Percentiles rank a stretch among this genome's conserved stretches.
Conservation (phyloP, 2,888 invertebrate species). For the Drosophila merina region DNA sequence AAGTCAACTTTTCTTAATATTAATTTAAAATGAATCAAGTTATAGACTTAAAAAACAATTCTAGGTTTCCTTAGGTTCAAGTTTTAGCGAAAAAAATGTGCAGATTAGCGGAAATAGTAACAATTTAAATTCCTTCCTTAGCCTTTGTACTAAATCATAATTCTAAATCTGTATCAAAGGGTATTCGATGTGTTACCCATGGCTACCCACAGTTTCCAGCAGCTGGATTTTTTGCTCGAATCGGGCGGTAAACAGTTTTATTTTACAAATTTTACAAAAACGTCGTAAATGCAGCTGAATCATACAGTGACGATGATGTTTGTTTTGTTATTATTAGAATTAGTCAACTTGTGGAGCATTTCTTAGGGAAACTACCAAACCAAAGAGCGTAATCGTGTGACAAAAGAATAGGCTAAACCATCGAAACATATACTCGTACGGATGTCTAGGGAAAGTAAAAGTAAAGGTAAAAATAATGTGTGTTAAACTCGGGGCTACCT, state of each 20-base stretch:
- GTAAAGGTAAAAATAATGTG: neutral
- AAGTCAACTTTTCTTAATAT: neutral
- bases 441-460: neutral
- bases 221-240: slow-evolving; percentile 40
- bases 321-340: slow-evolving; percentile 49
- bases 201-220: slow-evolving; percentile 13
- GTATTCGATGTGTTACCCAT: slow-evolving; percentile 4
- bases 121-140: neutral
- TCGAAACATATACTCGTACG: neutral
- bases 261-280: slow-evolving; percentile 62
- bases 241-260: slow-evolving; percentile 57
- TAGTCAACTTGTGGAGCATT: slow-evolving; percentile 57
- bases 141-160: slow-evolving; percentile 1
- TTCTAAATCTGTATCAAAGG: neutral
- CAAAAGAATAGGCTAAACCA: neutral
- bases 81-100: neutral
- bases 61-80: neutral
- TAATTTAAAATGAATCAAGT: neutral
- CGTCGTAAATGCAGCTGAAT: slow-evolving; percentile 69
- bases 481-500: slow-evolving; percentile 20
- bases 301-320: slow-evolving; percentile 49
- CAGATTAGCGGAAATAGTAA: neutral
- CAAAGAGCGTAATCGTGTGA: neutral
- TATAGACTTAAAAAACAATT: neutral
- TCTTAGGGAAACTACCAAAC: slow-evolving; percentile 28